Evolutionary conservation across 2,113 vertebrate genomes (phyloP), one percentile per base, ranked within the genome.

Genomic region (Sceloporus tristichus): DNA sequence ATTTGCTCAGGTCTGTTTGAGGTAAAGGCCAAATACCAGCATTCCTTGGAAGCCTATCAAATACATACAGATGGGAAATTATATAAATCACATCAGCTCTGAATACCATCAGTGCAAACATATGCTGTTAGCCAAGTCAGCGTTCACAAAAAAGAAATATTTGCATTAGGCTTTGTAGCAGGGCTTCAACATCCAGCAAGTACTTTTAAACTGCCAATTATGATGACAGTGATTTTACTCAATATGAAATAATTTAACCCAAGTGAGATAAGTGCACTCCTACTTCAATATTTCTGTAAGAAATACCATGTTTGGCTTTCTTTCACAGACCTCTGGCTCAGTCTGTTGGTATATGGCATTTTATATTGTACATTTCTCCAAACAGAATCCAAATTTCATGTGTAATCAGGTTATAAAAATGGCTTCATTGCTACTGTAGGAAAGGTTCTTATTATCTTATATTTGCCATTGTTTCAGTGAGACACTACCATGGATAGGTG

Each of bases 81-180:
- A 79, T 86, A n/a, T 53, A 88, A 89, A 81, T 59, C 84, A 65
- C 62, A 87, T 87, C 86, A 79, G 8, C 79, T 91, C 74, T 38
- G 77, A 92, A 84, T 87, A 40, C 88, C 92, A 91, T 93, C 89
- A 92, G 83, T 91, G 23, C 5, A 85, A 91, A 89, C 83, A 48
- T 42, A 29, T 88, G 81, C 77, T 93, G 92, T 91, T 91, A 91
- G 86, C 87, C 75, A 87, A 90, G 88, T 91, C 88, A 82, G 88
- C 71, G 23, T 88, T 93, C 85, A 9, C 90, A 91, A 91, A 66
- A 88, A 92, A 66, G 91, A 34, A 83, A 88, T 88, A 71, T 93
- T 92, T 93, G 90, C 71, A 42, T 23, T 87, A 42, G 73, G 68
- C 40, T 88, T 91, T 40, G 42, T 77, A 9, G 59, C 40, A 78